Conservation (phyloP, 2,888 invertebrate species). For the Scaptodrosophila latifasciaeformis region DNA sequence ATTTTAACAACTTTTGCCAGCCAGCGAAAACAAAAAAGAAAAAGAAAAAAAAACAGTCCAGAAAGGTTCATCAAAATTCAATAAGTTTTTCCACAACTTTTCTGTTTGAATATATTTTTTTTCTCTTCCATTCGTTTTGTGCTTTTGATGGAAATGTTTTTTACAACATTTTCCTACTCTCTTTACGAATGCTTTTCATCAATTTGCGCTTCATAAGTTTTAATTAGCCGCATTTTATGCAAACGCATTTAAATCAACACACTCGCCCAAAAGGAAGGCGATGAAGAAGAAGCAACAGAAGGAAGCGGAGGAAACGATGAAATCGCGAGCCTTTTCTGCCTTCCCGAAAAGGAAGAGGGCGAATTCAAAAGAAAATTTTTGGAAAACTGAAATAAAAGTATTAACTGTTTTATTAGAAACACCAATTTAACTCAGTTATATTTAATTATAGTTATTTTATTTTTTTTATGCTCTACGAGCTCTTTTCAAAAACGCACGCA, state of each 20-base stretch:
- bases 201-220: constrained; percentile 47
- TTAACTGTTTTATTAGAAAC: too few relatives aligned
- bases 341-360: too few relatives aligned
- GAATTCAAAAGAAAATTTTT: too few relatives aligned
- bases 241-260: constrained; percentile 50
- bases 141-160: constrained; percentile 14
- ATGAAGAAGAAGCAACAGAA: not conserved
- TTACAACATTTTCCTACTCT: constrained; percentile 1
- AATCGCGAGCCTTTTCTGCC: not conserved
- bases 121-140: constrained; percentile 15
- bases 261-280: not conserved
- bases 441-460: too few relatives aligned
- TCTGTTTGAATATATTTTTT: constrained; percentile 27
- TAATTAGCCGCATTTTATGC: constrained; percentile 65
- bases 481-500: too few relatives aligned
- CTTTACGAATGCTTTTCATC: constrained; percentile 18
- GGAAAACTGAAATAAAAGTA: too few relatives aligned
- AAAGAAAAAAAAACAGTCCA: too few relatives aligned
- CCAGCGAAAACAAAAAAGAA: too few relatives aligned
- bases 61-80: constrained; percentile 59
- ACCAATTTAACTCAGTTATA: too few relatives aligned
- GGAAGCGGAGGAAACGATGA: not conserved
- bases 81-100: constrained; percentile 47
- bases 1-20: too few relatives aligned
- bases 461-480: too few relatives aligned